phyloP scores from a whole-genome alignment of 1,140 invertebrate genomes.

The Cydia splendana region DNA sequence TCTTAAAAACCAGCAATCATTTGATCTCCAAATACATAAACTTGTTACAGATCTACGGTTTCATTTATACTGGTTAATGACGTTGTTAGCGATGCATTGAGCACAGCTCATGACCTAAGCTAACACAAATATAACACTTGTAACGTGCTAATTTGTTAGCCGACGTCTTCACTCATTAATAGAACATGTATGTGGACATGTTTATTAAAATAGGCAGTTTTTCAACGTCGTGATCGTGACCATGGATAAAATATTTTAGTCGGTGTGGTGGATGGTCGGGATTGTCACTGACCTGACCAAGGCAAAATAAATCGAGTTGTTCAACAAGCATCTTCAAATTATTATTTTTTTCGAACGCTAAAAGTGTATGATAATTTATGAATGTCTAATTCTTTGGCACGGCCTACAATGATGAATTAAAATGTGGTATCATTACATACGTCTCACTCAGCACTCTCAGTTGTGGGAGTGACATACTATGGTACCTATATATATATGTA shows the following conservation, averaged over 20 bases:
- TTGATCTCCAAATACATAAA: not conserved
- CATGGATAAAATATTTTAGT: not conserved
- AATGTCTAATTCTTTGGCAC: no score
- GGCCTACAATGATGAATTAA: no score
- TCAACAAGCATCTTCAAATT: no score
- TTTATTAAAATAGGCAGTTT: not conserved
- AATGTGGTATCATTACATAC: no score
- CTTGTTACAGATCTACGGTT: not conserved
- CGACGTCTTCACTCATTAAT: conserved; percentile 1
- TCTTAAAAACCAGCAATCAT: not conserved
- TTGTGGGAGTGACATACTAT: no score
- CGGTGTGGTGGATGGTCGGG: no score
- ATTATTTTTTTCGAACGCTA: no score
- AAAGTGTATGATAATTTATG: no score
- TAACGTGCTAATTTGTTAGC: not conserved
- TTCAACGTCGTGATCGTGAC: not conserved
- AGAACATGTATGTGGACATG: not conserved
- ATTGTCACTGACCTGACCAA: no score
- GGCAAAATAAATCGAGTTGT: no score
- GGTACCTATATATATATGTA: no score
- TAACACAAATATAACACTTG: conserved; percentile 9
- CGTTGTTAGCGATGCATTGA: not conserved
- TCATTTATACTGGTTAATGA: not conserved
- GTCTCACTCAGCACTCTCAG: no score
- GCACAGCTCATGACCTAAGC: conserved; percentile 6